Percentiles rank a stretch among this genome's conserved stretches.
Conservation (phyloP, 2,797 vertebrate genomes). For the Poeciliopsis presidionis region DNA sequence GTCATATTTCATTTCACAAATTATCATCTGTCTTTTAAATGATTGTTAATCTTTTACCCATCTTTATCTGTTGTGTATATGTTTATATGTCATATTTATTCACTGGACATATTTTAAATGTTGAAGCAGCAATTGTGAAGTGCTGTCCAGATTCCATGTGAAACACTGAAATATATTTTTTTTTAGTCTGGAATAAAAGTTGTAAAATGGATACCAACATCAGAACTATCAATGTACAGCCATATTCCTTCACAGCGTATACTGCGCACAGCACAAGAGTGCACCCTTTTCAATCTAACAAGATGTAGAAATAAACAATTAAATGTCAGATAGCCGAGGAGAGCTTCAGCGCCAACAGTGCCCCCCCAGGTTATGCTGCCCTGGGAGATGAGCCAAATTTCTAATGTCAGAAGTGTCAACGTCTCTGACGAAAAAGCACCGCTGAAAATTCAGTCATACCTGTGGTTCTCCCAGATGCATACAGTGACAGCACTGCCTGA, state of each 20-base stretch:
- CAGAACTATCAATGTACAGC: not conserved
- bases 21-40: not conserved
- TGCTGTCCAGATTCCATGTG: not conserved
- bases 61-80: not conserved
- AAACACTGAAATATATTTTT: not conserved
- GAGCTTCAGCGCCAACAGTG: not conserved
- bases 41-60: not conserved
- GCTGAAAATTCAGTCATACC: conserved; percentile 43
- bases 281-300: not conserved
- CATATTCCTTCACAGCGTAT: not conserved
- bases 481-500: conserved; percentile 83
- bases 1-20: not conserved
- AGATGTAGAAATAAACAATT: not conserved
- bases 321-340: not conserved
- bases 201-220: not conserved
- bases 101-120: not conserved
- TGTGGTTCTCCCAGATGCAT: conserved; percentile 81
- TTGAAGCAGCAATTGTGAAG: not conserved
- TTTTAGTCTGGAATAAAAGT: not conserved
- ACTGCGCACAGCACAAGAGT: not conserved
- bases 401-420: not conserved
- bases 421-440: not conserved
- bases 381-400: not conserved
- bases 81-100: not conserved
- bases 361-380: not conserved